These are phyloP conservation scores for Lasioglossum albipes DNA, from an alignment of 1,140 invertebrate species.

Conservation along the genomic window DNA sequence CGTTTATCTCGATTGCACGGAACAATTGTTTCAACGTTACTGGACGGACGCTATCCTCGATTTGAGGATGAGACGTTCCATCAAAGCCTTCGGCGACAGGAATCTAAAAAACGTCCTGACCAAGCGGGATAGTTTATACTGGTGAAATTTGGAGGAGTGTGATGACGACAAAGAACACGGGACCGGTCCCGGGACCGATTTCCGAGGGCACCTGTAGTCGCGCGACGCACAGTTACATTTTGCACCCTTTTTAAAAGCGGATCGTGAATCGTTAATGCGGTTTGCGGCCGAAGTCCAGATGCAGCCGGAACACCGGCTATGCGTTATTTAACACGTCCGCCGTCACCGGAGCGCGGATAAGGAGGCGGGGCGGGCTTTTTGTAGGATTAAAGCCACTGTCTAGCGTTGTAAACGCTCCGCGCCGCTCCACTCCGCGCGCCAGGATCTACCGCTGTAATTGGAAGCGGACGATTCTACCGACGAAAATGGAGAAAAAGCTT, in stretches of 20 bases:
- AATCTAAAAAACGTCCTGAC: too few species aligned
- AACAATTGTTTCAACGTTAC: too few species aligned
- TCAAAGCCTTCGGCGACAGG: too few species aligned
- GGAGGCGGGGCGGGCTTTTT: not conserved
- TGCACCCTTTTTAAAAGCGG: not conserved
- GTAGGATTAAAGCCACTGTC: not conserved
- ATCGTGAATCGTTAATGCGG: conserved; percentile 3
- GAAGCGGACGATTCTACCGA: not conserved
- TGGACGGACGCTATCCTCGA: too few species aligned
- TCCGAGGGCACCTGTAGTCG: too few species aligned
- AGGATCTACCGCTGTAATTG: not conserved
- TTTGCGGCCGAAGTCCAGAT: not conserved
- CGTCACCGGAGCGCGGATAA: not conserved
- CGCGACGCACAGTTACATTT: not conserved
- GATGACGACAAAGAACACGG: too few species aligned
- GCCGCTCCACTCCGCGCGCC: too few species aligned
- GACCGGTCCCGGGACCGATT: too few species aligned
- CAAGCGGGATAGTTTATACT: too few species aligned
- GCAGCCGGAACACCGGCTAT: not conserved
- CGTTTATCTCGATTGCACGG: too few species aligned
- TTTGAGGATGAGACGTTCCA: too few species aligned
- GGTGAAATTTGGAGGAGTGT: too few species aligned
- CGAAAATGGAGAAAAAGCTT: not conserved
- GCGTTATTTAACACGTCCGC: not conserved
- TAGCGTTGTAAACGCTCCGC: not conserved